phyloP scores from a whole-genome alignment of 2,113 vertebrate genomes.

The Myiagra hebetior region DNA sequence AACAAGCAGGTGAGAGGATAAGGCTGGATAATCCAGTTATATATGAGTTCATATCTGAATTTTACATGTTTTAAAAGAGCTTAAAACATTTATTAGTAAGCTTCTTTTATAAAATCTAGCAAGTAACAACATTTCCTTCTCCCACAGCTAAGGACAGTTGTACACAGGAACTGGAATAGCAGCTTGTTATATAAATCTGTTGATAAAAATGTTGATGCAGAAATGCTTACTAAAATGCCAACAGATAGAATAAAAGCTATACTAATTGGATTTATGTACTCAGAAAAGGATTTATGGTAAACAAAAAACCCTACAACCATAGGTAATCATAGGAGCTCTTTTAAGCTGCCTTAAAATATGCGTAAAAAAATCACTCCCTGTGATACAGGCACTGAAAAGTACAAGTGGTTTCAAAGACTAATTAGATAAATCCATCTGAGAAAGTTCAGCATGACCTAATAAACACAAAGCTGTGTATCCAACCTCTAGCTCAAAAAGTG shows the following conservation, averaged over 20 bases:
- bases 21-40: neutral
- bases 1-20: neutral
- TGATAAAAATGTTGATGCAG: constrained; percentile 8
- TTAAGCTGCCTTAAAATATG: neutral
- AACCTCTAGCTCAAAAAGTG: neutral
- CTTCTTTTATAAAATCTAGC: neutral
- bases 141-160: neutral
- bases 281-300: neutral
- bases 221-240: neutral
- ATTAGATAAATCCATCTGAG: constrained; percentile 18
- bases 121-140: neutral
- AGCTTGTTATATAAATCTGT: constrained; percentile 1
- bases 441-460: constrained; percentile 13
- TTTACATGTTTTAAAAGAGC: neutral
- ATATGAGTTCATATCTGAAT: neutral
- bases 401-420: constrained; percentile 9
- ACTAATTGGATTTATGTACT: constrained; percentile 21
- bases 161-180: neutral
- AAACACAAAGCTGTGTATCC: neutral
- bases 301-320: neutral
- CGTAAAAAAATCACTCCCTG: neutral
- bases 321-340: neutral
- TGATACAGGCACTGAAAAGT: neutral
- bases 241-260: neutral
- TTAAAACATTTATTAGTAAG: neutral